Evolutionary conservation across 2,113 vertebrate genomes (phyloP).

Genomic region (Acanthisitta chloris): DNA sequence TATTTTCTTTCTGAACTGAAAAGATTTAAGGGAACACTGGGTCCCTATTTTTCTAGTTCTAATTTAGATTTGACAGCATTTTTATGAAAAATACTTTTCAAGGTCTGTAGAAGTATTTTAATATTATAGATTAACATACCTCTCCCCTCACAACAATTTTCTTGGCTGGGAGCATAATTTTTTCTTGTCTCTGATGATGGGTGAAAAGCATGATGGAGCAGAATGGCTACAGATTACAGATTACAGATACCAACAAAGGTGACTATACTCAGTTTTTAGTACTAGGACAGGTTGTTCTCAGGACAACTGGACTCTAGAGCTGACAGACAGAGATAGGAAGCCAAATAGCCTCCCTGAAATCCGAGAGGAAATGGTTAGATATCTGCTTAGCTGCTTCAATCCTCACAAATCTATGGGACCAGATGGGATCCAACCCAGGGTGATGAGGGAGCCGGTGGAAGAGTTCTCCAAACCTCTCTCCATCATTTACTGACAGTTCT

Average conservation of each 20-base stretch:
- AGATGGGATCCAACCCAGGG: too few relatives aligned
- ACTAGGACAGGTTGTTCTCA: too few relatives aligned
- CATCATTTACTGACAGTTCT: too few relatives aligned
- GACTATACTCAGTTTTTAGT: not conserved
- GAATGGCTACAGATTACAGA: not conserved
- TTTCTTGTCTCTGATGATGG: not conserved
- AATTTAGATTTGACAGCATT: not conserved
- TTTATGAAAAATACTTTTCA: not conserved
- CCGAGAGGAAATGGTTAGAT: too few relatives aligned
- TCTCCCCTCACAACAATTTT: not conserved
- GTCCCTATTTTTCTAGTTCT: not conserved
- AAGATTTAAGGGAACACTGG: constrained; percentile 84
- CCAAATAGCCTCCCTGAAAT: too few relatives aligned
- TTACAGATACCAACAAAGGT: too few relatives aligned
- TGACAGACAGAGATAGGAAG: too few relatives aligned
- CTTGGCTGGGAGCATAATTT: not conserved
- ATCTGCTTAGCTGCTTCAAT: too few relatives aligned
- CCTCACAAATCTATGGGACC: too few relatives aligned
- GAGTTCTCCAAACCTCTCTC: too few relatives aligned
- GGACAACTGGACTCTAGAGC: too few relatives aligned
- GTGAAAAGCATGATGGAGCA: not conserved
- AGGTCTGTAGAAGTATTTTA: not conserved
- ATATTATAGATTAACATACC: not conserved
- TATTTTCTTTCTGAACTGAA: constrained; percentile 35
- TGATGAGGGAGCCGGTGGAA: too few relatives aligned